Evolutionary conservation across 2,797 vertebrate genomes (phyloP), one percentile per base, ranked within the genome.

Genomic region (Sebastes dallii): DNA sequence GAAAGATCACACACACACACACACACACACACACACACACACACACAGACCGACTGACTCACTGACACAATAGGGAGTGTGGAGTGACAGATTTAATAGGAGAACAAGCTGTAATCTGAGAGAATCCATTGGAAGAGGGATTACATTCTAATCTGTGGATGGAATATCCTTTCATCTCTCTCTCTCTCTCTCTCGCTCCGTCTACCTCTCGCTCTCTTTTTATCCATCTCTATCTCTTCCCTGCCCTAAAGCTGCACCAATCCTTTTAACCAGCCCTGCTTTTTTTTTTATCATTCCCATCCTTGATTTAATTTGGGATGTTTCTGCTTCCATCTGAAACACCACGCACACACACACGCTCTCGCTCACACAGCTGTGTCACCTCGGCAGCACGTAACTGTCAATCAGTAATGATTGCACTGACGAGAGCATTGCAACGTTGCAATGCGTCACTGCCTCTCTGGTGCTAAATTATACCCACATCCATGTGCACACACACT

Each of bases 41-140:
- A 32, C 59, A 61, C 59, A 32, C 39, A 18, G 27, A 11, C 39
- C 1, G 12, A 29, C 80, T 36, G 72, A 78, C 54, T 85, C 73
- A 56, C 76, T 70, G 68, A 84, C 84, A 88, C 85, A 79, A 64
- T 66, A 18, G 81, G 62, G 66, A 76, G 74, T 77, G 52, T 81
- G 75, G 62, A 81, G 85, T 89, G 89, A 83, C 91, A 90, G 87
- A 88, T 93, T 93, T 94, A 92, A 93, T 88, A 87, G 87, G 73
- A 81, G 86, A 92, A 91, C 91, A 93, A 86, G 86, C 72, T 93
- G 89, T 92, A 94, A 94, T 93, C 93, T 93, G 86, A 86, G 81
- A 73, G 85, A 94, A 93, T 94, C 89, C 90, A 88, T 89, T 93
- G 80, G 88, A 81, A 80, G 66, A 91, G 83, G 87, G 93, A 94